Evolutionary conservation across 2,797 vertebrate genomes (phyloP).

Genomic region (Paramormyrops hopkinsi): DNA sequence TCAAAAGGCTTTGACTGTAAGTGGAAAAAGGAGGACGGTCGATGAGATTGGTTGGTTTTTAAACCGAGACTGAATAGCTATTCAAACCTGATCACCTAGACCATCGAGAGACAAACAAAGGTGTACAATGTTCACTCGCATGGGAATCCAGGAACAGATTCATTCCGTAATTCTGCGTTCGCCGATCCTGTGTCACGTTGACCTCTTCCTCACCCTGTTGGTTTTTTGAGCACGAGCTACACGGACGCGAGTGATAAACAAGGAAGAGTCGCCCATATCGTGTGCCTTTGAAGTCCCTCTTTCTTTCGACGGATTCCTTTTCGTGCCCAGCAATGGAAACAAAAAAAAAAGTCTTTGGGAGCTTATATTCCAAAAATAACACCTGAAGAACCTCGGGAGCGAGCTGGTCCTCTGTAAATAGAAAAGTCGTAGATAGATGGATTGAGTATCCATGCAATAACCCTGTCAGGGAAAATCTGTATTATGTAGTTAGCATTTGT

Average conservation of each 20-base stretch:
- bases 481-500: slow-evolving; percentile 64
- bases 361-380: slow-evolving; percentile 36
- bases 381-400: neutral
- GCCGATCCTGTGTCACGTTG: neutral
- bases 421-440: slow-evolving; percentile 34
- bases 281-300: slow-evolving; percentile 65
- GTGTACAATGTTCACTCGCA: neutral
- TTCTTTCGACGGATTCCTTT: slow-evolving; percentile 31
- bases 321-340: slow-evolving; percentile 19
- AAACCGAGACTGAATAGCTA: neutral
- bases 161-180: slow-evolving; percentile 32
- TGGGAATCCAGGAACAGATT: slow-evolving; percentile 30
- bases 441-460: slow-evolving; percentile 42
- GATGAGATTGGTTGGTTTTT: slow-evolving; percentile 14
- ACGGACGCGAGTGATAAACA: slow-evolving; percentile 53
- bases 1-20: slow-evolving; percentile 61
- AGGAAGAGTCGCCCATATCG: slow-evolving; percentile 61
- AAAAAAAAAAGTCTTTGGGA: neutral
- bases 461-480: slow-evolving; percentile 48
- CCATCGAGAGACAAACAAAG: neutral
- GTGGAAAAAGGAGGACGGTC: slow-evolving; percentile 44
- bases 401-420: slow-evolving; percentile 29
- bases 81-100: neutral
- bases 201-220: slow-evolving; percentile 51
- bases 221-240: slow-evolving; percentile 41